These are phyloP conservation scores for Harpalus rubripes DNA, from an alignment of 2,888 invertebrate species.

Conservation along the genomic window DNA sequence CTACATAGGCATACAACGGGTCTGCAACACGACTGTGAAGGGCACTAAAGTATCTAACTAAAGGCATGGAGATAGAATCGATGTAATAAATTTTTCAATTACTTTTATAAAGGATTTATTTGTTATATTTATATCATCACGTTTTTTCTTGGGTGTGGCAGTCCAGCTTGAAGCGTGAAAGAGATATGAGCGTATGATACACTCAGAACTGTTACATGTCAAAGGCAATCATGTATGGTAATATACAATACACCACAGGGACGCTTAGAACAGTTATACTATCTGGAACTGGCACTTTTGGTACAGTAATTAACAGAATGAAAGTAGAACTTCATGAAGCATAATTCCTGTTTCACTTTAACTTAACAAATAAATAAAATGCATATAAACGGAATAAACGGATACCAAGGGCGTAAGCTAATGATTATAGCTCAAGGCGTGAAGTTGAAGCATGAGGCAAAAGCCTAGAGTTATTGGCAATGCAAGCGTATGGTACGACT, in stretches of 20 bases:
- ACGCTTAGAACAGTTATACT: not conserved
- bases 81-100: not conserved
- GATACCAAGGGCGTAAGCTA: too few relatives aligned
- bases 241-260: not conserved
- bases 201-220: not conserved
- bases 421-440: too few relatives aligned
- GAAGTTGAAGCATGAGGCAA: too few relatives aligned
- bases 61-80: conserved; percentile 9
- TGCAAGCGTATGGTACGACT: too few relatives aligned
- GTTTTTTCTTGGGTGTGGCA: not conserved
- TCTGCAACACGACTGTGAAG: conserved; percentile 19
- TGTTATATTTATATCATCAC: conserved; percentile 3
- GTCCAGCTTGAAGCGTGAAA: not conserved
- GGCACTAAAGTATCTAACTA: conserved; percentile 9
- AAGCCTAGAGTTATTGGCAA: too few relatives aligned
- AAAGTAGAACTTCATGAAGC: not conserved
- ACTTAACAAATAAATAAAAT: too few relatives aligned
- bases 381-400: too few relatives aligned
- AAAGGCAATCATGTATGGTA: not conserved
- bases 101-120: conserved; percentile 1
- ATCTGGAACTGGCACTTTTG: not conserved
- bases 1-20: conserved; percentile 3
- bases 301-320: not conserved
- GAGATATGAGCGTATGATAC: not conserved
- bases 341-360: too few relatives aligned